Percentiles rank a stretch among this genome's conserved stretches.
phyloP scores from a whole-genome alignment of 1,140 invertebrate species.

The Campoletis sonorensis region DNA sequence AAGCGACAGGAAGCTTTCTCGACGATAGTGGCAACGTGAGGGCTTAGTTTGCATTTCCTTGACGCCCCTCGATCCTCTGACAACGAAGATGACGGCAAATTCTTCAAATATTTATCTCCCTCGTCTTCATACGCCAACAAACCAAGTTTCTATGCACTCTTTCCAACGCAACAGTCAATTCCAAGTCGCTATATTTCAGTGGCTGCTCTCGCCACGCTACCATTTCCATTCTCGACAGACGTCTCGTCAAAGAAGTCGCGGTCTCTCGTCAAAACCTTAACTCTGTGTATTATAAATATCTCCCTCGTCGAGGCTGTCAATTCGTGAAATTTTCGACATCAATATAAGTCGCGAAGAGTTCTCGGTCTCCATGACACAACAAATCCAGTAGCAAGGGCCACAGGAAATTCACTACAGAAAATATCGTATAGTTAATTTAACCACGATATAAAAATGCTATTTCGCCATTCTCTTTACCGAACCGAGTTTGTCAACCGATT shows the following conservation, averaged over 20 bases:
- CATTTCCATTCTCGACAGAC: slow-evolving; percentile 34
- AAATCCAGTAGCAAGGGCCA: neutral
- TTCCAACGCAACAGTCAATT: slow-evolving; percentile 37
- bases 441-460: no score
- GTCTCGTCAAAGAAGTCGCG: slow-evolving; percentile 62
- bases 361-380: neutral
- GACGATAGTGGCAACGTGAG: neutral
- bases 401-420: no score
- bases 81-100: slow-evolving; percentile 69
- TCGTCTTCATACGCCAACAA: slow-evolving; percentile 49
- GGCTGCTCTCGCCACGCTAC: slow-evolving; percentile 40
- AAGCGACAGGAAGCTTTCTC: slow-evolving; percentile 64
- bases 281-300: slow-evolving; percentile 73
- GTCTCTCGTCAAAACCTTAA: slow-evolving; percentile 70
- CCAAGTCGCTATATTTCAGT: slow-evolving; percentile 35
- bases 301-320: slow-evolving; percentile 61
- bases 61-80: slow-evolving; percentile 15
- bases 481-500: no score
- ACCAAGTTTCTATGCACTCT: slow-evolving; percentile 48
- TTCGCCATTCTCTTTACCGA: no score
- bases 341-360: neutral
- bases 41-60: slow-evolving; percentile 37
- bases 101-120: slow-evolving; percentile 76
- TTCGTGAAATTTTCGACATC: neutral
- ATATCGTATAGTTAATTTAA: no score